phyloP scores from a whole-genome alignment of 1,140 invertebrate genomes.

The Zaprionus davidi region DNA sequence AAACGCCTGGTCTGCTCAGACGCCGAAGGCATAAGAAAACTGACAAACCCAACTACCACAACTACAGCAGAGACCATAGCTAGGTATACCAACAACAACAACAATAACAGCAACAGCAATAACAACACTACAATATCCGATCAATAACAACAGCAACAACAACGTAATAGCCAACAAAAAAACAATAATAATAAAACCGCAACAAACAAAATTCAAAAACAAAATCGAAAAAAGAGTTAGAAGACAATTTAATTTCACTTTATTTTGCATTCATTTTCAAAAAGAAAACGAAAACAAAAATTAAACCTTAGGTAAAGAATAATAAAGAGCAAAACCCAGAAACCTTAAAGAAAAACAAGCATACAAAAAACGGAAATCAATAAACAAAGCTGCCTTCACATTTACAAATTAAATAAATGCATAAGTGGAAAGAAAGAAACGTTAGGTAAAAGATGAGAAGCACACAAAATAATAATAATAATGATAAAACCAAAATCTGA shows the following conservation, averaged over 20 bases:
- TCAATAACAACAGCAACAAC: slow-evolving; percentile 67
- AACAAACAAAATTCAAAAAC: slow-evolving; percentile 72
- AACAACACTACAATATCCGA: slow-evolving; percentile 67
- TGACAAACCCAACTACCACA: slow-evolving; percentile 64
- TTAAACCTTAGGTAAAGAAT: slow-evolving; percentile 30
- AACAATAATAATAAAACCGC: slow-evolving; percentile 59
- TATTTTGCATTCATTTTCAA: slow-evolving; percentile 33
- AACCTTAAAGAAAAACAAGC: slow-evolving; percentile 66
- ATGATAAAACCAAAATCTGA: slow-evolving; percentile 29
- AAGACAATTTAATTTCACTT: slow-evolving; percentile 36
- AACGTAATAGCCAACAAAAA: slow-evolving; percentile 50
- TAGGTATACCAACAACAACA: slow-evolving; percentile 48
- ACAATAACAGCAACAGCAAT: slow-evolving; percentile 57
- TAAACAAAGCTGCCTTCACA: slow-evolving; percentile 84
- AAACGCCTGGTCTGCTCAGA: slow-evolving; percentile 32
- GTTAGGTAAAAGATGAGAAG: slow-evolving; percentile 60
- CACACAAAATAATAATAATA: slow-evolving; percentile 81
- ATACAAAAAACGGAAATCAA: slow-evolving; percentile 83
- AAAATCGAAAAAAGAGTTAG: slow-evolving; percentile 25
- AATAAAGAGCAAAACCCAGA: slow-evolving; percentile 45
- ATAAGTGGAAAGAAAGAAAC: slow-evolving; percentile 67
- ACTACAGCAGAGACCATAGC: slow-evolving; percentile 59
- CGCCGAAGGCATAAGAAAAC: slow-evolving; percentile 40
- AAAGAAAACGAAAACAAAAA: slow-evolving; percentile 30
- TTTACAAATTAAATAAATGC: slow-evolving; percentile 84